phyloP scores from a whole-genome alignment of 2,888 invertebrate genomes.

The Drosophila mimica region DNA sequence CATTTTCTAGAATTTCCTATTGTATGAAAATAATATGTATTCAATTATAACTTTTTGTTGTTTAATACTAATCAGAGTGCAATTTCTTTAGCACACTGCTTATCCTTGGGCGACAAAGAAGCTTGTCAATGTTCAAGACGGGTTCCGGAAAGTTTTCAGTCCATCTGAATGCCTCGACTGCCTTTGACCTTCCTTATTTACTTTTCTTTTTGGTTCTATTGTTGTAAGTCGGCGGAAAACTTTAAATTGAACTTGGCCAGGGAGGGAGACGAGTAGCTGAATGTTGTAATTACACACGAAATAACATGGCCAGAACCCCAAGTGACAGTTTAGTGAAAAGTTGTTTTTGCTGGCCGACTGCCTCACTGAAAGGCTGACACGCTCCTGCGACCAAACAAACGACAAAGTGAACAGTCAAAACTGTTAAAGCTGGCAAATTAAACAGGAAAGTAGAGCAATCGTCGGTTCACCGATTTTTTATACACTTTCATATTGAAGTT shows the following conservation, averaged over 20 bases:
- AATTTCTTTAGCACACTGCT: constrained; percentile 7
- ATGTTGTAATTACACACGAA: constrained; percentile 69
- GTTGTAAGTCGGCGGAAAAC: constrained; percentile 44
- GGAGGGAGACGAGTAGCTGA: constrained; percentile 19
- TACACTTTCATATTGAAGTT: not conserved
- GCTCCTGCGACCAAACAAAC: constrained; percentile 30
- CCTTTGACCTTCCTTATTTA: constrained; percentile 48
- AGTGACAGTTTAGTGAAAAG: constrained; percentile 73
- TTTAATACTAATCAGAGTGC: not conserved
- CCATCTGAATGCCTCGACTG: constrained; percentile 37
- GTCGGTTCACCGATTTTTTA: not conserved
- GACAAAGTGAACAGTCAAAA: constrained; percentile 41
- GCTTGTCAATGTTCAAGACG: constrained; percentile 31
- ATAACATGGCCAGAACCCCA: constrained; percentile 74
- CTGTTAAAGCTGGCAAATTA: constrained; percentile 57
- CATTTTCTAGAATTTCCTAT: not conserved
- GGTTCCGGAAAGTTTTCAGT: not conserved
- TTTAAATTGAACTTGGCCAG: constrained; percentile 66
- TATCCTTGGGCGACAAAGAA: not conserved
- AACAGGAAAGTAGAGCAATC: constrained; percentile 31
- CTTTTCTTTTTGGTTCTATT: not conserved
- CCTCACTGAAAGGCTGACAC: constrained; percentile 37
- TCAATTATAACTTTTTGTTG: constrained; percentile 9
- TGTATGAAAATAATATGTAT: not conserved
- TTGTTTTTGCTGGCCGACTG: constrained; percentile 55